Conservation (phyloP, 2,113 vertebrate genomes). For the Heterochromis multidens region DNA sequence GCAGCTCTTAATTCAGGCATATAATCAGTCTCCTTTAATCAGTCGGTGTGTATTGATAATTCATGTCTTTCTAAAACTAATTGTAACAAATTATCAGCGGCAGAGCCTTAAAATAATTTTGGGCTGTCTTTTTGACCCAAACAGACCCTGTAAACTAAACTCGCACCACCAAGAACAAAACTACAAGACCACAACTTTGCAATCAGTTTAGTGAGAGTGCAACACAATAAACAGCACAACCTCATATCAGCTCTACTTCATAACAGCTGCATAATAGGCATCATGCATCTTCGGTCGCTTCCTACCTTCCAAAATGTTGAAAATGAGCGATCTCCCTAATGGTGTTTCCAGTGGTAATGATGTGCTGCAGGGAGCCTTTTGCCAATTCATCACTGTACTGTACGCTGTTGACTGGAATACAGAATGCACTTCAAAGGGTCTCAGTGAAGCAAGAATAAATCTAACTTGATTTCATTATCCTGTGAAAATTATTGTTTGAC, state of each 20-base stretch:
- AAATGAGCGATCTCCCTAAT: constrained; percentile 31
- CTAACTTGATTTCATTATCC: not conserved
- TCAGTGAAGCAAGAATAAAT: not conserved
- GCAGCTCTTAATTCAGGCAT: not conserved
- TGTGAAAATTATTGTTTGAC: not conserved
- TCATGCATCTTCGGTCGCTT: not conserved
- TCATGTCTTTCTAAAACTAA: not conserved
- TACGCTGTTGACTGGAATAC: constrained; percentile 24
- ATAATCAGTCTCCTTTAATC: not conserved
- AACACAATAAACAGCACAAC: not conserved
- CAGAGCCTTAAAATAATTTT: not conserved
- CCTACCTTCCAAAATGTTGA: constrained; percentile 27
- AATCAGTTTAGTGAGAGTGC: not conserved
- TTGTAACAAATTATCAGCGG: not conserved
- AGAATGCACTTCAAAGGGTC: constrained; percentile 14
- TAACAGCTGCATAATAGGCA: not conserved
- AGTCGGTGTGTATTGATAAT: not conserved
- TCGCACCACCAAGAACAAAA: not conserved
- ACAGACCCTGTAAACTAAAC: not conserved
- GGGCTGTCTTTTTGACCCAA: not conserved
- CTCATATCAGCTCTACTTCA: not conserved
- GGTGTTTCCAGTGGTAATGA: constrained; percentile 38
- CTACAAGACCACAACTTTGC: not conserved
- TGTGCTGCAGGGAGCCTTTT: constrained; percentile 18
- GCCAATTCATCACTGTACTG: constrained; percentile 28